These are phyloP conservation scores for Seira sanloemensis DNA, from an alignment of 2,888 invertebrate species.

Conservation along the genomic window DNA sequence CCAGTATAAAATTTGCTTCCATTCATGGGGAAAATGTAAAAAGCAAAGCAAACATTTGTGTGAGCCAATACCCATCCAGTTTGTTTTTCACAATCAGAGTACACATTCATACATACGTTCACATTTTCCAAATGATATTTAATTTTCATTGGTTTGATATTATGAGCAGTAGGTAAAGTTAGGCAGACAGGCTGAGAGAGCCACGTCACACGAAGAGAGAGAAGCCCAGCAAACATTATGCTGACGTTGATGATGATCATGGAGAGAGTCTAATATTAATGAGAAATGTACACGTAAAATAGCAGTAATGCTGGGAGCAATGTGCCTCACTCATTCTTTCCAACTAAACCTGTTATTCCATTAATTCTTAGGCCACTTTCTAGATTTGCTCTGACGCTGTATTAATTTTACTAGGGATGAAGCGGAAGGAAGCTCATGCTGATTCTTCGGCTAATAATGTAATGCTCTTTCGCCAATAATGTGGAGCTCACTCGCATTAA, in stretches of 20 bases:
- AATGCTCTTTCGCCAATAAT: neutral
- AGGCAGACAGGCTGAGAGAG: no score
- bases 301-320: no score
- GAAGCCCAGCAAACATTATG: no score
- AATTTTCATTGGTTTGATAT: neutral
- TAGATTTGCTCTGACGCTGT: no score
- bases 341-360: no score
- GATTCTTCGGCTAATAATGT: neutral
- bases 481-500: neutral
- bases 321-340: no score
- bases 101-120: neutral
- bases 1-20: neutral
- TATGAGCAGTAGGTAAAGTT: no score
- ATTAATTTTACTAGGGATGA: no score
- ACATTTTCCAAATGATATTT: neutral
- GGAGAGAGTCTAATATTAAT: neutral
- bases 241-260: neutral
- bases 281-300: slow-evolving; percentile 4
- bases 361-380: no score
- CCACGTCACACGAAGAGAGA: no score
- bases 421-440: slow-evolving; percentile 1
- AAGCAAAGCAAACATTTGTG: neutral
- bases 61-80: neutral
- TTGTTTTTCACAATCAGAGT: slow-evolving; percentile 1
- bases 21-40: neutral